Evolutionary conservation across 1,140 invertebrate genomes (phyloP), one percentile per base, ranked within the genome.

Genomic region (Palaemon carinicauda): DNA sequence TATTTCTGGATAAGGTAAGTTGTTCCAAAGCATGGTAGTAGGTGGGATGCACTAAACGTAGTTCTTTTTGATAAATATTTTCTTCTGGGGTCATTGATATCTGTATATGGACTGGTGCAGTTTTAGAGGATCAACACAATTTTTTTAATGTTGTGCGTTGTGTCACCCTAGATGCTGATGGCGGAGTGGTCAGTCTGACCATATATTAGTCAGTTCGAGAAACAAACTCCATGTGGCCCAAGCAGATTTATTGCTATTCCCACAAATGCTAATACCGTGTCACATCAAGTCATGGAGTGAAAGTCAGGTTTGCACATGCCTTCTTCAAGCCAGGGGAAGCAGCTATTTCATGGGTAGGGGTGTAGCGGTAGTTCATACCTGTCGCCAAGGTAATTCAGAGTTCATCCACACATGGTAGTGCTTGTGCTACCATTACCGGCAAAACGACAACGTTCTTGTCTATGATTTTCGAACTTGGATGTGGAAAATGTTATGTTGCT

Each of bases 301-400:
- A 81, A 81, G n/a, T 65, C 54, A 65, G 56, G 56, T 17, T 65
- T 53, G 29, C 53, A 21, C 29, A 1, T 5, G 79, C 9, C 41
- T 60, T 65, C 29, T 81, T n/a, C 19, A 56, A 56, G 3, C 56
- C 79, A 21, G 41, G 54, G 50, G 29, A 60, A 21, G 71, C 50
- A 24, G 80, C 31, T 53, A 54, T 53, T 52, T 74, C 51, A 74
- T 74, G 81, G 71, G 81, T 71, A 74, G 71, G 71, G 17, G 74
- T 82, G 50, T 83, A 53, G 33, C 19, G 41, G 12, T 71, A 83
- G 71, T 83, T 7, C 4, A 74, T 51, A 19, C 69, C 69, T 19
- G 24, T 83, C 50, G 2, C 33, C 52, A 83, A n/a, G n/a, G n/a
- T n/a, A n/a, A n/a, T n/a, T n/a, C n/a, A n/a, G n/a, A n/a, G n/a